Base-by-base conservation (phyloP, 2,888 invertebrate genomes). In the Thereva unica region DNA sequence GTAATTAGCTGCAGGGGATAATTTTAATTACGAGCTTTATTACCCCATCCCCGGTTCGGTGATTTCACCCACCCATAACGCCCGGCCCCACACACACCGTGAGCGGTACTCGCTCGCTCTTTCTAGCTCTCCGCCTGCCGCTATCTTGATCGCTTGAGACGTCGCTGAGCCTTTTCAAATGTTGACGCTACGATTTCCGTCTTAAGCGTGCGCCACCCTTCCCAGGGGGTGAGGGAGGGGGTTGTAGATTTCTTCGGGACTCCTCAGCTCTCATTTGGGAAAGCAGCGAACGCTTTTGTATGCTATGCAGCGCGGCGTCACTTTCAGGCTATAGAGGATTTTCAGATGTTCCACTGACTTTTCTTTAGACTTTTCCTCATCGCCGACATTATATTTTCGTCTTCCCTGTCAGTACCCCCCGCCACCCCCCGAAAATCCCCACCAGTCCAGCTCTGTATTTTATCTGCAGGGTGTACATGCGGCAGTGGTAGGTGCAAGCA, bases 1-100 rank as follows among this genome's bases (percentile, higher is more conserved):
- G 70, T 73, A 73, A 73, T 73, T 73, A 72, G 73, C 73, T 71
- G 68, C 68, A 70, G 71, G 73, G 73, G 71, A 72, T 73, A 71
- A 73, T 73, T 73, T 72, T 72, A 72, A 72, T 72, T 72, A 72
- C 72, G 71, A 70, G 70, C 70, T 71, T 72, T 69, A 67, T 66
- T 70, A 69, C 67, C 70, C 67, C 66, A 66, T 45, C 34, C 40
- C 66, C 70, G 63, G 63, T 53, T 66, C 64, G 38, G 45, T 68
- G 67, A 54, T 49, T 38, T 40, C 50, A 52, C 56, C 12, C 49
- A 55, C 49, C 49, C 47, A 56, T 44, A 57, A 41, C 59, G 54
- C 65, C 68, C 38, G 55, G 69, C 57, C 66, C 64, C 12, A 63
- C 69, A 69, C 12, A 63, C 69, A 69, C 69, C 68, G 63, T 66